Evolutionary conservation across 2,797 vertebrate genomes (phyloP), one percentile per base, ranked within the genome.

Genomic region (Tapirus indicus): DNA sequence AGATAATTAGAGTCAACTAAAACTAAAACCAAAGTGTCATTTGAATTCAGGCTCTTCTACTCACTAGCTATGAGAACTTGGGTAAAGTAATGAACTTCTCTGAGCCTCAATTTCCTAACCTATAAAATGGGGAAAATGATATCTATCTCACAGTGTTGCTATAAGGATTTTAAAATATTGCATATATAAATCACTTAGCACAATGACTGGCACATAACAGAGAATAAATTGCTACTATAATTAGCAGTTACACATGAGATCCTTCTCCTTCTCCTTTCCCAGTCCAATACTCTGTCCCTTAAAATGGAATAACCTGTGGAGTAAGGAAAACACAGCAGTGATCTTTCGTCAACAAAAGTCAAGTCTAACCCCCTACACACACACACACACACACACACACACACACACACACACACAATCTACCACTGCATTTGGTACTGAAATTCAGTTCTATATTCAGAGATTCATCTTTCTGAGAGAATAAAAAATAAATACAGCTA

Each of bases 1-100:
- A 90, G 91, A 95, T 96, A 97, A 96, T 41, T 64, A 35, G 86
- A 93, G 27, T 54, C 77, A 58, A 44, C 25, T 64, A 87, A 85
- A 71, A 90, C 38, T 88, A 83, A 80, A 52, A 84, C 38, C 21
- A 27, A 58, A 16, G 25, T 14, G 4, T 84, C 64, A n/a, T 66
- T 58, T 85, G 66, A 85, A 96, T 85, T 83, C 20, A 77, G 85
- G 12, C 10, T 77, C 72, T 68, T 90, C 88, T 83, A 78, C 41
- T 87, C 71, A 74, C 6, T 41, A 54, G 8, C 75, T 85, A 58
- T 58, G 38, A 97, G 72, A 95, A 93, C 14, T 14, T 56, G 6
- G n/a, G 21, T 38, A 88, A 91, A 91, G 25, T 82, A 74, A 94
- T 79, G 47, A 89, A 66, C 21, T 62, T 82, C 35, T 75, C 56